Percentiles rank a stretch among this genome's conserved stretches.
phyloP scores from a whole-genome alignment of 2,888 invertebrate genomes.

The Sinohyriopsis cumingii region DNA sequence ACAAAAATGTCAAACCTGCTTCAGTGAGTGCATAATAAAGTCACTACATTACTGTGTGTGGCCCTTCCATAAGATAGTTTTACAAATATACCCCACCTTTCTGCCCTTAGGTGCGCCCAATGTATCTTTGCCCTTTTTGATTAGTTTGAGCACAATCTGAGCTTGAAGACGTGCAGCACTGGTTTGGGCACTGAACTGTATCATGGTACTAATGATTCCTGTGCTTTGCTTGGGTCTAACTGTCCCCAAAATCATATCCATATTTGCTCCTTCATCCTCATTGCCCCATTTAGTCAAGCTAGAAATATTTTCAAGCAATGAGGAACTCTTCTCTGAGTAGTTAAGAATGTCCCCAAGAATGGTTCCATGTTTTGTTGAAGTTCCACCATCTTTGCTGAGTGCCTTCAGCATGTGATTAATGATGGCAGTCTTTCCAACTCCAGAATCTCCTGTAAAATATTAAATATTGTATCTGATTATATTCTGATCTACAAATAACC shows the following conservation, averaged over 20 bases:
- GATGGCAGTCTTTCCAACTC: constrained; percentile 70
- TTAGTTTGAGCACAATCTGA: constrained; percentile 66
- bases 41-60: background rate
- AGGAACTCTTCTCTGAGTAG: constrained; percentile 67
- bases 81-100: constrained; percentile 47
- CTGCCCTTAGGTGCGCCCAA: constrained; percentile 70
- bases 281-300: constrained; percentile 60
- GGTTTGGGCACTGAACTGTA: constrained; percentile 72
- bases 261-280: constrained; percentile 47
- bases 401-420: constrained; percentile 66
- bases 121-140: constrained; percentile 69
- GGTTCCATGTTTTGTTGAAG: constrained; percentile 59
- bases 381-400: constrained; percentile 65
- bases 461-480: background rate
- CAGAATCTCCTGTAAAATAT: constrained; percentile 65
- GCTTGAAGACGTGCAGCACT: constrained; percentile 64
- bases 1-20: too few species aligned
- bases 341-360: constrained; percentile 68
- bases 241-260: constrained; percentile 58
- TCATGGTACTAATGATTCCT: constrained; percentile 61
- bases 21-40: background rate
- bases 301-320: constrained; percentile 66
- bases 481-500: background rate
- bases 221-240: constrained; percentile 32
- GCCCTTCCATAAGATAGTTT: background rate